Evolutionary conservation across 2,113 vertebrate species (phyloP).

Genomic region (Micromys minutus): DNA sequence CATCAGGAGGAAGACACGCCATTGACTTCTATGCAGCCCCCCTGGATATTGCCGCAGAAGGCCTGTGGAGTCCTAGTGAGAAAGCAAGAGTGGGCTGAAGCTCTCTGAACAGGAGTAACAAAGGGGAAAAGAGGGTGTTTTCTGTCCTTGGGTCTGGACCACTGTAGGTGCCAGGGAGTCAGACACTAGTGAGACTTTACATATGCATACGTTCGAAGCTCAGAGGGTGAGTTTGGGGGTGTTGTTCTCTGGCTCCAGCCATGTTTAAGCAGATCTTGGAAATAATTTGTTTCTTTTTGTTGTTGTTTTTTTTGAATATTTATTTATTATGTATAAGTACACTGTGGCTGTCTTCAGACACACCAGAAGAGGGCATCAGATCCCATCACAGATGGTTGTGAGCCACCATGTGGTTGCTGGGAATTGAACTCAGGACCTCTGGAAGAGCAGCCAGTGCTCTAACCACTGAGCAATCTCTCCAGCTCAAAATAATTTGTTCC

Average conservation of each 20-base stretch:
- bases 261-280: background rate
- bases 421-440: no score
- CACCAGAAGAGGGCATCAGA: no score
- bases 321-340: no score
- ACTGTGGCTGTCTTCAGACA: no score
- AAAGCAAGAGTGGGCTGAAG: background rate
- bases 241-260: background rate
- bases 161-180: no score
- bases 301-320: no score
- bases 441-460: no score
- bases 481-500: no score
- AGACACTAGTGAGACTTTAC: background rate
- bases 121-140: background rate
- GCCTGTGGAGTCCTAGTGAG: background rate
- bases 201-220: background rate
- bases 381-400: no score
- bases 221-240: background rate
- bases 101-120: background rate
- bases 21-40: background rate
- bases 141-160: background rate
- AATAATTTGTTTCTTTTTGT: background rate
- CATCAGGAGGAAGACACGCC: rapidly evolving
- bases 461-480: no score
- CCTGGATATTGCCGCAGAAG: background rate
- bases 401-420: no score